Percentiles rank a stretch among this genome's conserved stretches.
These are phyloP conservation scores for Platysteira castanea DNA, from an alignment of 2,113 vertebrate species.

Conservation along the genomic window DNA sequence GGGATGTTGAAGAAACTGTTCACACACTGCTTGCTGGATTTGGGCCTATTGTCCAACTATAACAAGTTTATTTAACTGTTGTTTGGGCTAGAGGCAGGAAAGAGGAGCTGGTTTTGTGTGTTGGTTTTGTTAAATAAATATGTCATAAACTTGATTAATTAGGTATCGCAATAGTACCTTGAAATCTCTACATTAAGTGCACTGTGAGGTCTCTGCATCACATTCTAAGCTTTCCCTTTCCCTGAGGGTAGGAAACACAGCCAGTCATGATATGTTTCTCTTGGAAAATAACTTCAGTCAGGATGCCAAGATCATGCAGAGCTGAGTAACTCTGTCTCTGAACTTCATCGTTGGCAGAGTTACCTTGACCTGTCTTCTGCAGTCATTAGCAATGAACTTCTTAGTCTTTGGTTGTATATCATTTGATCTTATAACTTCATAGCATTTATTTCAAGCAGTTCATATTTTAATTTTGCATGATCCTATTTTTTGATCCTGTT, in stretches of 20 bases:
- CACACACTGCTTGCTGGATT: background rate
- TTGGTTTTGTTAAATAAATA: background rate
- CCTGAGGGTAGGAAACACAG: background rate
- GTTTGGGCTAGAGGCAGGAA: background rate
- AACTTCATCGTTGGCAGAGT: background rate
- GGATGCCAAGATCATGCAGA: background rate
- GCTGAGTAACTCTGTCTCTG: background rate
- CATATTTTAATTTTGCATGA: background rate
- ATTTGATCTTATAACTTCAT: background rate
- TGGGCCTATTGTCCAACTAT: background rate
- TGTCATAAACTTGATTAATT: background rate
- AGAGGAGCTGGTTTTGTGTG: background rate
- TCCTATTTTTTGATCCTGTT: background rate
- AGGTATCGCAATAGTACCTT: background rate
- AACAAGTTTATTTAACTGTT: background rate
- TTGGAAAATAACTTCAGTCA: background rate
- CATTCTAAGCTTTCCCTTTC: background rate
- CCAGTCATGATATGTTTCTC: background rate
- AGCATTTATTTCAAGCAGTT: background rate
- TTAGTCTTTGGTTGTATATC: background rate
- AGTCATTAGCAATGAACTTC: background rate
- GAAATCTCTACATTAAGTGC: background rate
- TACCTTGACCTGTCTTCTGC: background rate
- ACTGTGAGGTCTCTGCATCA: background rate
- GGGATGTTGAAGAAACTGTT: background rate